Evolutionary conservation across 2,888 invertebrate genomes (phyloP), one percentile per base, ranked within the genome.

Genomic region (Oxytorus armatus): DNA sequence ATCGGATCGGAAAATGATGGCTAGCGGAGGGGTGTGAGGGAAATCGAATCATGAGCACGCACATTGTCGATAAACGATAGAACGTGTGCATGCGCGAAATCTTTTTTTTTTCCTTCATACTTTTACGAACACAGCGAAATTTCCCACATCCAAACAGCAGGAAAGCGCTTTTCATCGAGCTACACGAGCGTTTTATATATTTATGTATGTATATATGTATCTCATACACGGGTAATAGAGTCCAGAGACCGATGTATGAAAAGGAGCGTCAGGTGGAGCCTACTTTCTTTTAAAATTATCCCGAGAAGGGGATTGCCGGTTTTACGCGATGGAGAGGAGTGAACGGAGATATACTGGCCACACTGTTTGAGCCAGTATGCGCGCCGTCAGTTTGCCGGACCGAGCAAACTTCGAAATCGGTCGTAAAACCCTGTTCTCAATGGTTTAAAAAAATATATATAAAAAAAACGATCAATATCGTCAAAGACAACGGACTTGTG

Each of bases 181-280:
- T 18, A 44, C 39, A 55, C 18, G 29, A 21, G 25, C 29, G 33
- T 51, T 36, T 36, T 36, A 10, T 14, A 59, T 70, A 59, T 59
- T 36, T 21, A 18, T 39, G 7, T 33, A 55, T 33, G n/a, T 47
- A 59, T 49, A 18, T 33, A 70, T 33, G 25, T 36, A 47, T 51
- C 51, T 51, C 36, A 59, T 33, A 65, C 53, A 33, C 18, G 59
- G 76, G 57, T 72, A 68, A 80, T 80, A 73, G 74, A 74, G 72
- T 68, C 72, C 39, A 16, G 61, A 77, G 47, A 53, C n/a, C 59
- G 68, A 79, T 53, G 74, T 61, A 80, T 77, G 77, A 80, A 80
- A 80, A 80, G 80, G 77, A 80, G 77, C 80, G 80, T 80, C 80
- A 80, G 77, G 77, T 80, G 80, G 80, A 80, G 80, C 80, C 80